These are phyloP conservation scores for Danaus chrysippus DNA, from an alignment of 2,888 invertebrate species.

Conservation along the genomic window DNA sequence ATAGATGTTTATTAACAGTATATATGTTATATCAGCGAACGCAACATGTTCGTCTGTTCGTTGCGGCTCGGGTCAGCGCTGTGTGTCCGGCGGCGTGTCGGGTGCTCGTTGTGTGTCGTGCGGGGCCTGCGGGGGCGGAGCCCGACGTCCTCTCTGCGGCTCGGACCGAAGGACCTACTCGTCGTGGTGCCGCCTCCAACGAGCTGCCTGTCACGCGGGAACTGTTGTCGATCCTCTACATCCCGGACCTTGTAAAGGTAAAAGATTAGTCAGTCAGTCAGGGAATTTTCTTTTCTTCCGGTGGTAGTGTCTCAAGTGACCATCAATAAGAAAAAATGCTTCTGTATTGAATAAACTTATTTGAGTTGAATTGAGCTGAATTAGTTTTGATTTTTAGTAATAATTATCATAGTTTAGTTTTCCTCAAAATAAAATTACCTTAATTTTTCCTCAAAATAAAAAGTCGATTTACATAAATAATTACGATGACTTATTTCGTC, in stretches of 20 bases:
- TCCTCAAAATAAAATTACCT: no score
- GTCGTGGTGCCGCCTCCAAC: constrained; percentile 89
- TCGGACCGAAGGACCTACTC: constrained; percentile 86
- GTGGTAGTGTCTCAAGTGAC: no score
- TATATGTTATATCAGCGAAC: constrained; percentile 47
- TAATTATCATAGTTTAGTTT: no score
- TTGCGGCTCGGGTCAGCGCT: constrained; percentile 64
- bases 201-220: constrained; percentile 85
- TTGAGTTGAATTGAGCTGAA: no score
- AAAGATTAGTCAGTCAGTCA: no score
- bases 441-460: no score
- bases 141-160: constrained; percentile 81
- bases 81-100: constrained; percentile 62
- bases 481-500: neutral
- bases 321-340: no score
- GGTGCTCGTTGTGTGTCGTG: constrained; percentile 70
- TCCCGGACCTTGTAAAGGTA: constrained; percentile 81
- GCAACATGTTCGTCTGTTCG: constrained; percentile 62
- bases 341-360: no score
- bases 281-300: no score
- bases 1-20: neutral
- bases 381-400: no score
- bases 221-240: constrained; percentile 85
- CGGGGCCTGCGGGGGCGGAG: constrained; percentile 54
- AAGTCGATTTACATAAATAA: neutral